Conservation (phyloP, 2,797 vertebrate species). For the Pseudotriccus pelzelni region DNA sequence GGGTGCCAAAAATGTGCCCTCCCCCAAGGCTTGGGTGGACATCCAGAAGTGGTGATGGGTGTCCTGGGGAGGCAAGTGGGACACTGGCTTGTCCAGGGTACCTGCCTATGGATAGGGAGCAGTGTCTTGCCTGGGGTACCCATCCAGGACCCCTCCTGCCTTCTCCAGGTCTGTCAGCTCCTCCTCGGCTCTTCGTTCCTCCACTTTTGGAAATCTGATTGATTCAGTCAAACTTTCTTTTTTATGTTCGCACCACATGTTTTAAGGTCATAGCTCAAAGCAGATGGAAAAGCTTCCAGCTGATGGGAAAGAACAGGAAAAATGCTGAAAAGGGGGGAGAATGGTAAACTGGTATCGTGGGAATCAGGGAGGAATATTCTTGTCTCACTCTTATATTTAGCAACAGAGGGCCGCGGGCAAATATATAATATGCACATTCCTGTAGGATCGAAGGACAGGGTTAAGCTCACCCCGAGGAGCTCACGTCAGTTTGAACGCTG, state of each 20-base stretch:
- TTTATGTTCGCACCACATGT: not conserved
- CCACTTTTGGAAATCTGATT: not conserved
- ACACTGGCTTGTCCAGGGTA: not conserved
- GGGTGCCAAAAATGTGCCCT: not conserved
- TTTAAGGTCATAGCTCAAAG: conserved; percentile 49
- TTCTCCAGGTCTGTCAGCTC: not conserved
- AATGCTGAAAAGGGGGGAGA: conserved; percentile 2
- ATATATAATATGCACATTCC: not conserved
- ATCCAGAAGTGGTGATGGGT: fast-evolving
- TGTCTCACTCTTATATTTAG: conserved; percentile 65
- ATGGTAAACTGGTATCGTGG: conserved; percentile 54
- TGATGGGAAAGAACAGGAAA: conserved; percentile 66
- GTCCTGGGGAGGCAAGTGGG: fast-evolving
- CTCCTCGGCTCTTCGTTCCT: not conserved
- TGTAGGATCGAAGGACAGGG: conserved; percentile 26
- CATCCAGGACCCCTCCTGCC: not conserved
- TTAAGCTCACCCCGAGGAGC: conserved; percentile 27
- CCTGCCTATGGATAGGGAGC: not conserved
- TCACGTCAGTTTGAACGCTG: conserved; percentile 24
- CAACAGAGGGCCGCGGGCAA: not conserved
- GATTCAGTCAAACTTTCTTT: not conserved
- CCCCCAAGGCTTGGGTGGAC: fast-evolving
- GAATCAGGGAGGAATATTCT: conserved; percentile 58
- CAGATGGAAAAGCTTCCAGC: conserved; percentile 64
- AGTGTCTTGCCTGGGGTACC: not conserved